phyloP scores from a whole-genome alignment of 2,888 invertebrate genomes.

The Timema cristinae region DNA sequence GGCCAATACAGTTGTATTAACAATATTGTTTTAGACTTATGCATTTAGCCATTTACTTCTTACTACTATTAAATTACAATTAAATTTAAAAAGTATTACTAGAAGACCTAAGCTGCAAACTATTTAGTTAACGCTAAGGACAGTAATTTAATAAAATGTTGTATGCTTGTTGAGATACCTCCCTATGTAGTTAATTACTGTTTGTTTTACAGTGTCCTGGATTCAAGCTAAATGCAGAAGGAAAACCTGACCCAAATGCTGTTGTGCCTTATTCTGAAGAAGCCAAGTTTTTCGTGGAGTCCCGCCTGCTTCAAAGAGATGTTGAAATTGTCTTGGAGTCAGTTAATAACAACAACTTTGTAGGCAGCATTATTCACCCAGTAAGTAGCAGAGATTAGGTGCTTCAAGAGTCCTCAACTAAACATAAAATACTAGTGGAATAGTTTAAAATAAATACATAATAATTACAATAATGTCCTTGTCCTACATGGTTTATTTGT shows the following conservation, averaged over 20 bases:
- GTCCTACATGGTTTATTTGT: too few species aligned
- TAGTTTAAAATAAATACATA: too few species aligned
- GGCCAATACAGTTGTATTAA: neutral
- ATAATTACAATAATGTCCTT: too few species aligned
- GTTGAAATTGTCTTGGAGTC: conserved; percentile 88
- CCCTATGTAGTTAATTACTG: too few species aligned
- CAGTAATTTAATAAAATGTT: too few species aligned
- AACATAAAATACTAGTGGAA: too few species aligned
- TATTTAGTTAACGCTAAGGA: too few species aligned
- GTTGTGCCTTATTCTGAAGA: conserved; percentile 78
- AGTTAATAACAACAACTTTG: conserved; percentile 87
- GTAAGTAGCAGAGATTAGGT: conserved; percentile 46
- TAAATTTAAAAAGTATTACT: too few species aligned
- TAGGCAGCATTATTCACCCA: conserved; percentile 91
- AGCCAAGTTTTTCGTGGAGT: conserved; percentile 91
- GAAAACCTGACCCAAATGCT: conserved; percentile 62
- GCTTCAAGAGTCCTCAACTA: too few species aligned
- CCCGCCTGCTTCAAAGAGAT: conserved; percentile 84
- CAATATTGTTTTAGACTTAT: conserved; percentile 21
- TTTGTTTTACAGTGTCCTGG: conserved; percentile 60
- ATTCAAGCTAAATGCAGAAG: conserved; percentile 71
- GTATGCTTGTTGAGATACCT: too few species aligned
- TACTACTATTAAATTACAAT: too few species aligned
- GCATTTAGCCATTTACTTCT: conserved; percentile 16
- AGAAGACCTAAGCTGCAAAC: too few species aligned